Evolutionary conservation across 2,113 vertebrate genomes (phyloP), one percentile per base, ranked within the genome.

Genomic region (Perccottus glenii): DNA sequence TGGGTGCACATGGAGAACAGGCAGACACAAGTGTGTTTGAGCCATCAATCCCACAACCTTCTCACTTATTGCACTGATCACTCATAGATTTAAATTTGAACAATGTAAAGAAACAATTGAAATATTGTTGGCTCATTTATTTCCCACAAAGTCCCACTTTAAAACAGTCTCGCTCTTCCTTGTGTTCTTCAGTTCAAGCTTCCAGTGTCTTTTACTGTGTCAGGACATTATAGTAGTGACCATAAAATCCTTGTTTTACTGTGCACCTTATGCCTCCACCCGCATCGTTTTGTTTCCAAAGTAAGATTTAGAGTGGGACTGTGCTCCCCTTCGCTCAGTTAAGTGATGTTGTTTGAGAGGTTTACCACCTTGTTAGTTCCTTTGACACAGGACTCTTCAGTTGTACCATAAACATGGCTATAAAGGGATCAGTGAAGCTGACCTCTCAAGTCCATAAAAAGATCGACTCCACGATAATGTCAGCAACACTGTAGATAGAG

Each of bases 361-460:
- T 89, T 90, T 90, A 90, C 78, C 77, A 51, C 80, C 73, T 70
- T 62, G 83, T 90, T 87, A 83, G 79, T 80, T 86, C 77, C 81
- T 89, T 81, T 87, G 81, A 75, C 78, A 68, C 73, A 73, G 64
- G 67, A 71, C 60, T 81, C 62, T 75, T 86, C 81, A 70, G n/a
- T 58, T 64, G 64, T 32, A 77, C 80, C 60, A 84, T 89, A 88
- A 89, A 90, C 74, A 70, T 19, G 32, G 65, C 75, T 50, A 48
- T 86, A 87, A 89, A 75, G 78, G 75, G 81, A 82, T 78, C 67
- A 85, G 73, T 59, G 57, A 63, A 64, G 66, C 70, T 80, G 85
- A 89, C 86, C 89, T 84, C 83, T 86, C 59, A 78, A 76, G 85
- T 76, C 77, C 82, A 85, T 91, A 88, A 88, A 89, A 86, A 81